A percentile compares a stretch with the other conserved stretches of the same genome.
These are phyloP conservation scores for Asteroscopus sphinx DNA, from an alignment of 2,888 invertebrate genomes.

Conservation along the genomic window DNA sequence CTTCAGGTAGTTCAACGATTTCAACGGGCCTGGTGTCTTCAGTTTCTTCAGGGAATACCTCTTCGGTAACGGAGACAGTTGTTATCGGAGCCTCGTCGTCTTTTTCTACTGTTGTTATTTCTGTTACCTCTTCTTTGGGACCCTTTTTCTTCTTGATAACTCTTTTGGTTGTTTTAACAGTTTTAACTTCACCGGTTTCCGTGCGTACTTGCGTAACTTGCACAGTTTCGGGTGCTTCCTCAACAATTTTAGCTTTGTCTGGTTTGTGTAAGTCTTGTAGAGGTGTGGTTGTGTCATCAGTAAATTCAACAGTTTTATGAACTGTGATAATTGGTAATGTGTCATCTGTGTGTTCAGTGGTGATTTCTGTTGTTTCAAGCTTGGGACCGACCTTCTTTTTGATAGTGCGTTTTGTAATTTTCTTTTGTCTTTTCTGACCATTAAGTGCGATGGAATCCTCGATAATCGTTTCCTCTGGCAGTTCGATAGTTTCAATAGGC, in stretches of 20 bases:
- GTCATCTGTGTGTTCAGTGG: constrained; percentile 50
- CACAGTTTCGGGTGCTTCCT: constrained; percentile 20
- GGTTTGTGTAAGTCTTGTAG: constrained; percentile 10
- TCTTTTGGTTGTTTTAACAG: constrained; percentile 52
- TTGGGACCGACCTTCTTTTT: constrained; percentile 57
- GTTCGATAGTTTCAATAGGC: constrained; percentile 44
- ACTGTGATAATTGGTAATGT: constrained; percentile 28
- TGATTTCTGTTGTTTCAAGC: constrained; percentile 55
- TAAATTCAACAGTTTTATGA: constrained; percentile 31
- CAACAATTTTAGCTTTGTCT: constrained; percentile 9
- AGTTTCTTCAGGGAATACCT: constrained; percentile 34
- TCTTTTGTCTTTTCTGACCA: constrained; percentile 47
- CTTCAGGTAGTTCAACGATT: constrained; percentile 60
- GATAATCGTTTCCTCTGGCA: constrained; percentile 53
- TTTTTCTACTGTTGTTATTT: constrained; percentile 52
- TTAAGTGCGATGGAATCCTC: constrained; percentile 34
- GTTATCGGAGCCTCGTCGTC: constrained; percentile 56
- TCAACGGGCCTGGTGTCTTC: constrained; percentile 31
- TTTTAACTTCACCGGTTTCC: constrained; percentile 35
- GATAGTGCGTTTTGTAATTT: constrained; percentile 62
- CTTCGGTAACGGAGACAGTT: constrained; percentile 13
- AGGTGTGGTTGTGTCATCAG: constrained; percentile 24
- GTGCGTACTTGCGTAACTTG: constrained; percentile 27
- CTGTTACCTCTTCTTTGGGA: constrained; percentile 29
- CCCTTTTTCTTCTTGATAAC: constrained; percentile 58